Evolutionary conservation across 1,140 invertebrate species (phyloP), one percentile per base, ranked within the genome.

Genomic region (Pachypsylla venusta): DNA sequence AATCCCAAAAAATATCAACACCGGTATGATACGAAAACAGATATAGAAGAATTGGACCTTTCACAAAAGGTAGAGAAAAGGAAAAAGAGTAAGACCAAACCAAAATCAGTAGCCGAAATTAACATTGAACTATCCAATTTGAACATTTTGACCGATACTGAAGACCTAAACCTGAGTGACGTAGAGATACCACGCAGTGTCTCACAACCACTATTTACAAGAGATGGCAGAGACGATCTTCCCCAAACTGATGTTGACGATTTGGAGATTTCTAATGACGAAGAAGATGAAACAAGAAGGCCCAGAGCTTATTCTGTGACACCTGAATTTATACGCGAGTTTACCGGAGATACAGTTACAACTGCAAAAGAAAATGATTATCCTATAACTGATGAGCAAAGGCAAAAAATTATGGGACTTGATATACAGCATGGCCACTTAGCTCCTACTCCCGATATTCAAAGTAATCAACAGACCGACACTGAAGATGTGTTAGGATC

Each of bases 141-240:
- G 19, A 53, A 62, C 54, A 53, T 57, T 27, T 42, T 62, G 10
- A 78, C 78, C 19, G 77, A 79, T 68, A 68, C 71, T 22, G 77
- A 79, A 65, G 76, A 78, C 61, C 64, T 79, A 58, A 70, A 73
- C 25, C 58, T 77, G 1, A 75, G 71, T 63, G 76, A 78, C 60
- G 66, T 62, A 60, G 71, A 69, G 12, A 56, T 35, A n/a, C 30
- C 30, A 10, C 30, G 30, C n/a, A 35, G 30, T 10, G 7, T 35
- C 7, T 35, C 30, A 10, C 30, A 35, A 10, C 30, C 30, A 10
- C 30, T 35, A 10, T 10, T 35, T 10, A 35, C 30, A n/a, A 35
- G 12, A 39, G n/a, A 20, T 26, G 13, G 13, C n/a, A 25, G 7
- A 30, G 10, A 40, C 60, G 20, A 27, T 27, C 58, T 27, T 55